Conservation (phyloP, 2,113 vertebrate species). For the Oreochromis tanganicae region DNA sequence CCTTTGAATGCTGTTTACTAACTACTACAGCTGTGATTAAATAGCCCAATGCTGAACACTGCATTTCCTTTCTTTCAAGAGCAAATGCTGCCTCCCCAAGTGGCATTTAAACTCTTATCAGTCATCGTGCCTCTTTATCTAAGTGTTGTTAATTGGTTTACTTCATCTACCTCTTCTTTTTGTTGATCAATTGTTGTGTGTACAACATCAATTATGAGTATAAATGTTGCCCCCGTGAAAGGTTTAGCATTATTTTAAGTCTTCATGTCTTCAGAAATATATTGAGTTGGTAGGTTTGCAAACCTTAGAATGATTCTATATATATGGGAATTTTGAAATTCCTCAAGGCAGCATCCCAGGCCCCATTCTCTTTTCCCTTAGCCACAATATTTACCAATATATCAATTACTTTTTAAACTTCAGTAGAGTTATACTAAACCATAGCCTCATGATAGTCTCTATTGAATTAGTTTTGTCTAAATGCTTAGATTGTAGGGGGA, state of each 20-base stretch:
- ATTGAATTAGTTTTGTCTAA: not conserved
- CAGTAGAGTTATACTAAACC: not conserved
- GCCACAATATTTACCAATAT: not conserved
- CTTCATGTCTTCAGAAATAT: not conserved
- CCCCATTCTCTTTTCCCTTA: not conserved
- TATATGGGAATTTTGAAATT: not conserved
- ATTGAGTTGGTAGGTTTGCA: not conserved
- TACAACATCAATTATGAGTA: not conserved
- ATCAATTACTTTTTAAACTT: not conserved
- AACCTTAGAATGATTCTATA: not conserved
- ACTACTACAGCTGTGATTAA: not conserved
- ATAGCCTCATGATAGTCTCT: not conserved
- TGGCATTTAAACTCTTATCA: not conserved
- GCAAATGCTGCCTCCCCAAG: fast-evolving
- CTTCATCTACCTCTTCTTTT: not conserved
- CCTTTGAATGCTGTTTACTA: not conserved
- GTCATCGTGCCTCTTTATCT: not conserved
- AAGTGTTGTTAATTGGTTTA: not conserved
- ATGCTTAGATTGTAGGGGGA: not conserved
- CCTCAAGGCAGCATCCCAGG: not conserved
- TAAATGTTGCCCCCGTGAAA: not conserved
- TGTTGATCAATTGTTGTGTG: not conserved
- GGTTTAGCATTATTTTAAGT: not conserved
- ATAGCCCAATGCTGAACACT: not conserved
- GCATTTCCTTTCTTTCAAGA: not conserved